Evolutionary conservation across 2,797 vertebrate genomes (phyloP), one percentile per base, ranked within the genome.

Genomic region (Synaphobranchus kaupii): DNA sequence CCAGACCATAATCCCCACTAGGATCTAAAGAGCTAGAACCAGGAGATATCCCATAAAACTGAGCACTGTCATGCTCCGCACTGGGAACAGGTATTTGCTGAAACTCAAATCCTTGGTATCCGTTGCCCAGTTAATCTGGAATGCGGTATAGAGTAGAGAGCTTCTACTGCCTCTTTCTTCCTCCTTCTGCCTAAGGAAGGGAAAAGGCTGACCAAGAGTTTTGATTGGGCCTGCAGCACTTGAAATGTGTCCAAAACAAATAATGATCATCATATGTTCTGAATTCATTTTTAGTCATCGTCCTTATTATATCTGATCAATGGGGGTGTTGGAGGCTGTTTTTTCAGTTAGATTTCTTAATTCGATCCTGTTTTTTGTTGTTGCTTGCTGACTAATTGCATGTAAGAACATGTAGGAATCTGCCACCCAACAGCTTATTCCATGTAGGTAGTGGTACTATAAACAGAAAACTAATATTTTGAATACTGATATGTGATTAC

Each of bases 11-110:
- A 93, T 89, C 80, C 66, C 48, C 89, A 48, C 20, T 83, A 8
- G 71, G 88, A 89, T 3, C 88, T 31, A 8, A 86, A 90, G 63
- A 89, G 31, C 60, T 93, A 94, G 87, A 20, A 3, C 4, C 15
- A 85, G 12, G 66, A 28, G 73, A 76, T 76, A 44, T 44, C 4
- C 39, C 34, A 17, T 44, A 76, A 44, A 17, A 39, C 31, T 44
- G 15, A 76, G 17, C 4, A 5, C 73, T 76, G 13, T 20, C 73
- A 76, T 76, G 73, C 34, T 31, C 73, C 12, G 25, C 34, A 76
- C 73, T 76, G 73, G 34, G 13, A 44, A 3, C 2, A 28, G n/a
- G 71, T 17, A 76, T 13, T 5, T 15, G 13, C 4, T 10, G 73
- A 39, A 6, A 71, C 54, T 20, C 6, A 47, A 86, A 54, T 15